Evolutionary conservation across 2,113 vertebrate genomes (phyloP).

Genomic region (Tursiops truncatus): DNA sequence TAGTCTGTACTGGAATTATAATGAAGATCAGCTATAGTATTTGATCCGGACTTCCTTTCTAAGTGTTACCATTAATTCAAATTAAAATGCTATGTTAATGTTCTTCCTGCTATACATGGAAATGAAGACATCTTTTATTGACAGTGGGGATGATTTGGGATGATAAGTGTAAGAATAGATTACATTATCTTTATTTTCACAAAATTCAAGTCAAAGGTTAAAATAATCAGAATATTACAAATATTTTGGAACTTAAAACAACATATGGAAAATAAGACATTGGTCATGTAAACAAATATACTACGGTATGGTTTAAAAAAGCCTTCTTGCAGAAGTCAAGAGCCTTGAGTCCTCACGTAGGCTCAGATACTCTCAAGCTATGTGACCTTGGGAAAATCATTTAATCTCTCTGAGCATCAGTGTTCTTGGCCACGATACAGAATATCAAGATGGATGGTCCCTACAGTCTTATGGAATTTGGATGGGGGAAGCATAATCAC

Average conservation of each 20-base stretch:
- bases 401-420: background rate
- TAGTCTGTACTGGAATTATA: conserved; percentile 45
- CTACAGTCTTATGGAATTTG: background rate
- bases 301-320: background rate
- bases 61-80: conserved; percentile 45
- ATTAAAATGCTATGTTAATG: conserved; percentile 42
- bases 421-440: background rate
- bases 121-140: conserved; percentile 46
- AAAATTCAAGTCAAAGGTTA: conserved; percentile 17
- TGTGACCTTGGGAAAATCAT: background rate
- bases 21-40: conserved; percentile 42
- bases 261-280: background rate
- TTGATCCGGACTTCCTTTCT: background rate
- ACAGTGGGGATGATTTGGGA: background rate
- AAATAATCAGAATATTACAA: conserved; percentile 12
- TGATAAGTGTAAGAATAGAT: background rate
- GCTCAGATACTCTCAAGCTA: background rate
- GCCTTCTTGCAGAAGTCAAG: background rate
- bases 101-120: background rate
- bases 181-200: conserved; percentile 18
- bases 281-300: background rate
- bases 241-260: background rate
- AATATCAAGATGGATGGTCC: background rate
- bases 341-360: conserved; percentile 13
- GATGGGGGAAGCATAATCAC: background rate